Evolutionary conservation across 2,797 vertebrate genomes (phyloP).

Genomic region (Furcifer pardalis): DNA sequence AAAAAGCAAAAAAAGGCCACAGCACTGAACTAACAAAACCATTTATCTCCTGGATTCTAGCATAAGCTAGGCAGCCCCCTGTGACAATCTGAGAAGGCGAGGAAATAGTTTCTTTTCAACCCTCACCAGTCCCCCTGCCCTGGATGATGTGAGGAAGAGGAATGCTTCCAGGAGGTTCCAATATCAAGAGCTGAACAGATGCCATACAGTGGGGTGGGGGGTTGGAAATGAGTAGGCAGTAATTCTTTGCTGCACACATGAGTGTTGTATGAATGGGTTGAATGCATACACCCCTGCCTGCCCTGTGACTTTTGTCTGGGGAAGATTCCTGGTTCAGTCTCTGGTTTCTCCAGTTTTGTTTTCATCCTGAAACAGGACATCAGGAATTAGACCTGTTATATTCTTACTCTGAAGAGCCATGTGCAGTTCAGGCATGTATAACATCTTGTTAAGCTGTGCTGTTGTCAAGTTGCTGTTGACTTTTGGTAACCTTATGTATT

Average conservation of each 20-base stretch:
- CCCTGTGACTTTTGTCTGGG: neutral
- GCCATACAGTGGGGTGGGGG: neutral
- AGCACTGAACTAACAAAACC: slow-evolving; percentile 7
- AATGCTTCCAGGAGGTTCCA: no score
- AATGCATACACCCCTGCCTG: neutral
- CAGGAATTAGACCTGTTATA: neutral
- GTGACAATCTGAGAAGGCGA: neutral
- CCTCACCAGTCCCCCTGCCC: no score
- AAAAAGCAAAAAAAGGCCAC: no score
- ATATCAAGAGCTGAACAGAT: neutral
- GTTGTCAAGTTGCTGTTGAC: no score
- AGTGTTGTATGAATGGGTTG: neutral
- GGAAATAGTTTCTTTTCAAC: no score
- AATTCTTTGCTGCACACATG: neutral
- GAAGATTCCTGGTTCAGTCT: neutral
- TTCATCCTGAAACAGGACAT: neutral
- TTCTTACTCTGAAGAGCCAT: neutral
- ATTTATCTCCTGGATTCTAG: neutral
- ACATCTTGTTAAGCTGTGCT: no score
- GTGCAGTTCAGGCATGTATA: no score
- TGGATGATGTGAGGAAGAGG: neutral
- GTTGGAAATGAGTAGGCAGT: neutral
- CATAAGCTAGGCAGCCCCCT: neutral
- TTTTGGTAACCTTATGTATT: no score
- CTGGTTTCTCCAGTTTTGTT: neutral